Evolutionary conservation across 92 coral and sea anemone genomes (phyloP), one percentile per base, ranked within the genome.

Genomic region (Anthopleura xanthogrammica): DNA sequence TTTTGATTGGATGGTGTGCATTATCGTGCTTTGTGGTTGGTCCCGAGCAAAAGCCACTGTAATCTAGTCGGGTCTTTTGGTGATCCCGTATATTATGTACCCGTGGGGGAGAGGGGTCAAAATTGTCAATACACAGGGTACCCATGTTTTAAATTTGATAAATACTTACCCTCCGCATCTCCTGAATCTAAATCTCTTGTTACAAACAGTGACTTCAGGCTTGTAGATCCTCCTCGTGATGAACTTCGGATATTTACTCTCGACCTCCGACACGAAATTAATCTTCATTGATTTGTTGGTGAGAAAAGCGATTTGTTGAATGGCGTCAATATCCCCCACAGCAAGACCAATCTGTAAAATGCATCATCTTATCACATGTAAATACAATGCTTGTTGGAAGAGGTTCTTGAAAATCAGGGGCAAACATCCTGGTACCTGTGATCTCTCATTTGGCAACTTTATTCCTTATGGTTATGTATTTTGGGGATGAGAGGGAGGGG

Each of bases 191-290:
- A 80, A 39, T 58, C 77, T 73, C 24, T 57, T 76, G 52, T 83
- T 14, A 2, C 6, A 40, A 19, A 83, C 65, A 24, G 87, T 83
- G 39, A 83, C 29, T 60, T 83, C 81, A 42, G 93, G 89, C 43
- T 83, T 87, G 82, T 92, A 92, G 3, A 89, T 50, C 57, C 86
- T 73, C 41, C 86, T 84, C 42, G 95, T 92, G 58, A 92, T 85
- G 65, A 92, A 81, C 41, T 83, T 80, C 16, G 95, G 95, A 79
- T 80, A 89, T 74, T 89, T 92, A 29, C 55, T 64, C 71, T 92
- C 95, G 20, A 92, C 95, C 10, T 87, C 93, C 12, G 89, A 86
- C 57, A 92, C 91, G 52, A 89, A 87, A 4, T 88, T 79, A 72
- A 92, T 91, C 80, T 90, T 93, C 90, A 89, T 87, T 23, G 93